Conservation (phyloP, 2,113 vertebrate species). For the Opisthocomus hoazin region DNA sequence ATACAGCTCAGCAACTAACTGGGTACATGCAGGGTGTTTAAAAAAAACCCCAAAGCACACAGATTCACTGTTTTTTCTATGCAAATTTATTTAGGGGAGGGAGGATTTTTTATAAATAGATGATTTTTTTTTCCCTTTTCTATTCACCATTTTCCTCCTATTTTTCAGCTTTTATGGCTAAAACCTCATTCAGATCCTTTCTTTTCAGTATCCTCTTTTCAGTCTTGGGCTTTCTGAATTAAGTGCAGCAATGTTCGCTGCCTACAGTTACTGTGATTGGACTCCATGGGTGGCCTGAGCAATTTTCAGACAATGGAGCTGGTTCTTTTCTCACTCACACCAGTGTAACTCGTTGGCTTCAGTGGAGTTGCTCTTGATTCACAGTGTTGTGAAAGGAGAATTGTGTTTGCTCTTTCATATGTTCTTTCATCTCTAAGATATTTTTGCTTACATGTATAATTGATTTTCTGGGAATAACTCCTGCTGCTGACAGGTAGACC, state of each 20-base stretch:
- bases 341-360: constrained; percentile 10
- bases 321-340: constrained; percentile 28
- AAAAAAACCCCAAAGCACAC: neutral
- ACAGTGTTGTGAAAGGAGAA: neutral
- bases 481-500: neutral
- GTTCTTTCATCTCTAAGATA: neutral
- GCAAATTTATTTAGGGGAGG: neutral
- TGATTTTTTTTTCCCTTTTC: neutral
- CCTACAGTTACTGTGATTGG: constrained; percentile 18
- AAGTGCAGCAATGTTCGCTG: neutral
- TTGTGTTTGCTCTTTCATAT: constrained; percentile 15
- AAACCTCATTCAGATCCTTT: neutral
- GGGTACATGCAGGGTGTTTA: neutral
- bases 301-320: constrained; percentile 13
- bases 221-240: neutral
- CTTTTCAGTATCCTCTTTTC: constrained; percentile 2
- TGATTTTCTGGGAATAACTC: constrained; percentile 21
- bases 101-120: neutral
- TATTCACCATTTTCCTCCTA: neutral
- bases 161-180: neutral
- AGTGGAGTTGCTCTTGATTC: constrained; percentile 8
- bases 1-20: neutral
- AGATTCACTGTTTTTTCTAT: neutral
- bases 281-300: constrained; percentile 8
- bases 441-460: constrained; percentile 38